These are phyloP conservation scores for Coremacera marginata DNA, from an alignment of 2,888 invertebrate genomes.

Conservation along the genomic window DNA sequence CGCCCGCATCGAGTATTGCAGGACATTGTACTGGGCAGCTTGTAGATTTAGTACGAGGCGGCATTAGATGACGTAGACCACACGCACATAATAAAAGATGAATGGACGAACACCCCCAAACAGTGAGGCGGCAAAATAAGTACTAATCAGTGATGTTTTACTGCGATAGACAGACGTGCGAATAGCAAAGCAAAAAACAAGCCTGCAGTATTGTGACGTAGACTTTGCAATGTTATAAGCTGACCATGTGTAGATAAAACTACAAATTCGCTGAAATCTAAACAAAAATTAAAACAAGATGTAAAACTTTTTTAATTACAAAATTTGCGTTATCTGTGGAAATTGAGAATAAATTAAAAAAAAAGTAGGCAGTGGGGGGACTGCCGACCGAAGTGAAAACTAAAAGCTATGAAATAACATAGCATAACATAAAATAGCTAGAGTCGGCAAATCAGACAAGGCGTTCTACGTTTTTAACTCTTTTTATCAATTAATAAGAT, in stretches of 20 bases:
- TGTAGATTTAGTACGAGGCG: no score
- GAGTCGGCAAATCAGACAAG: no score
- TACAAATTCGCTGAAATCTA: neutral
- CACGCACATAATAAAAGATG: neutral
- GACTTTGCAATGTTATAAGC: slow-evolving; percentile 1
- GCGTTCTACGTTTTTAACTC: no score
- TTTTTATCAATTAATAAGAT: no score
- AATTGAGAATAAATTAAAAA: no score
- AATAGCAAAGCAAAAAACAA: neutral
- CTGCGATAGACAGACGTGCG: neutral
- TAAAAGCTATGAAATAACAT: no score
- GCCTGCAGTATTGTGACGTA: neutral
- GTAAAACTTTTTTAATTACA: no score
- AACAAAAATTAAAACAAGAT: no score
- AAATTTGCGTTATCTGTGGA: no score
- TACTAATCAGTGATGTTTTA: slow-evolving; percentile 49
- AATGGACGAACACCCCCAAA: slow-evolving; percentile 58
- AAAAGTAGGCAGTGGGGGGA: no score
- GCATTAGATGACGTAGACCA: neutral
- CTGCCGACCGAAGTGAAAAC: no score
- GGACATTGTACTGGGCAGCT: neutral
- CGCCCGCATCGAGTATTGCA: neutral
- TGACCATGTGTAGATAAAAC: neutral
- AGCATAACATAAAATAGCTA: no score
- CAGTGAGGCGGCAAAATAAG: slow-evolving; percentile 62